Conservation (phyloP, 2,113 vertebrate genomes). For the Eira barbara region DNA sequence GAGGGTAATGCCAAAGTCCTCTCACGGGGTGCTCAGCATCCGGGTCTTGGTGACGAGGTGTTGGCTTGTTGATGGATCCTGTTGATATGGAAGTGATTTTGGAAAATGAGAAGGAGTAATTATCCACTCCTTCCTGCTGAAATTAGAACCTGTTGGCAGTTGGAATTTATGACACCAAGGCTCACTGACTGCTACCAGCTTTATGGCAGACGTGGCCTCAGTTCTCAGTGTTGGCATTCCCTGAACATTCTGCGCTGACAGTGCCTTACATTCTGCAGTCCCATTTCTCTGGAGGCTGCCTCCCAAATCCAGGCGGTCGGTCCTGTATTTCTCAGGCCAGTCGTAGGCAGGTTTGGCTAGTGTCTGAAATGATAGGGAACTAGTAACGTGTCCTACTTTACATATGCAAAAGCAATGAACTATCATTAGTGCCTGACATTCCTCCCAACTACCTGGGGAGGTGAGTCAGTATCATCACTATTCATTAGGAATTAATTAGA, state of each 20-base stretch:
- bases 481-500: slow-evolving; percentile 68
- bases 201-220: neutral
- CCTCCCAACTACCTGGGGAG: slow-evolving; percentile 51
- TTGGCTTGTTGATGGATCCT: slow-evolving; percentile 42
- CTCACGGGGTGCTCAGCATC: neutral
- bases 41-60: slow-evolving; percentile 15
- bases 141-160: slow-evolving; percentile 45
- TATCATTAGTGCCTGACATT: slow-evolving; percentile 53
- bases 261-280: neutral
- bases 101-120: slow-evolving; percentile 62
- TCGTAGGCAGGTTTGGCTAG: slow-evolving; percentile 32
- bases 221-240: neutral
- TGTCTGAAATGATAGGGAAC: slow-evolving; percentile 54
- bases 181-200: neutral
- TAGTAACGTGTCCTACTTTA: slow-evolving; percentile 29
- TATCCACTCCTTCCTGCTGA: slow-evolving; percentile 44
- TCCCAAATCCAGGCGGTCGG: neutral
- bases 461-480: slow-evolving; percentile 64
- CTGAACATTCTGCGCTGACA: neutral
- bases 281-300: neutral
- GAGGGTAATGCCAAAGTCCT: slow-evolving; percentile 10
- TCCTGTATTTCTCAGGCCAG: slow-evolving; percentile 1
- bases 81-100: slow-evolving; percentile 52
- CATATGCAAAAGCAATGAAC: slow-evolving; percentile 62
- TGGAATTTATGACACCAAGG: neutral